Conservation (phyloP, 2,113 vertebrate species). For the Leptobrachium leishanense region DNA sequence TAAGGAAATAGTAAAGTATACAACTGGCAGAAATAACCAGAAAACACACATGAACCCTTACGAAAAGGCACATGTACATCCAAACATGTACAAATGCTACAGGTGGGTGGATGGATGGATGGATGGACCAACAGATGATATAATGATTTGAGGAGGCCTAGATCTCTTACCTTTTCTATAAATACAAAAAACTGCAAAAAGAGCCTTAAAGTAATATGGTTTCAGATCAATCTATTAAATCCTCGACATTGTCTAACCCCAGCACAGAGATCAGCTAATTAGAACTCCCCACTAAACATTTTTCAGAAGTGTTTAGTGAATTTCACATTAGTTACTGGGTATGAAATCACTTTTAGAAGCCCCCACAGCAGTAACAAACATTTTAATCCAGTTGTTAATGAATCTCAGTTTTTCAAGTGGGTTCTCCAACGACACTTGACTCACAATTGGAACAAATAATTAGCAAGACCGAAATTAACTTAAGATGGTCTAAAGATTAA, state of each 20-base stretch:
- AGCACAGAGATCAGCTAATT: not conserved
- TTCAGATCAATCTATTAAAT: not conserved
- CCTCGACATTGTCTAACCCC: not conserved
- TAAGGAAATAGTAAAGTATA: too few relatives aligned
- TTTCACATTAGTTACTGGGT: not conserved
- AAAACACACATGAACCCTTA: too few relatives aligned
- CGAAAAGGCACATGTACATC: too few relatives aligned
- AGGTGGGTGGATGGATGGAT: too few relatives aligned
- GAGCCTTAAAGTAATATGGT: too few relatives aligned
- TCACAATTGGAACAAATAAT: constrained; percentile 60
- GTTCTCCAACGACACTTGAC: constrained; percentile 60
- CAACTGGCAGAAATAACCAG: too few relatives aligned
- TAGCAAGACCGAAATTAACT: constrained; percentile 60
- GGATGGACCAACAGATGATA: too few relatives aligned
- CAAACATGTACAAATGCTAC: too few relatives aligned
- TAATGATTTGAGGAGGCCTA: too few relatives aligned
- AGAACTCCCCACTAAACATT: constrained; percentile 12
- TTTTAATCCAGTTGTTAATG: constrained; percentile 62
- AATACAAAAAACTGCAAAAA: too few relatives aligned
- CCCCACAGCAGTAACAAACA: constrained; percentile 51
- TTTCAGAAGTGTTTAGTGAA: constrained; percentile 54
- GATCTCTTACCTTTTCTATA: too few relatives aligned
- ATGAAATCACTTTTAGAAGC: constrained; percentile 13
- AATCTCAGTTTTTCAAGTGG: constrained; percentile 59
- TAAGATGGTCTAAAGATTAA: constrained; percentile 63